A percentile compares a stretch with the other conserved stretches of the same genome.
phyloP scores from a whole-genome alignment of 2,797 vertebrate species.

The Carcharodon carcharias region DNA sequence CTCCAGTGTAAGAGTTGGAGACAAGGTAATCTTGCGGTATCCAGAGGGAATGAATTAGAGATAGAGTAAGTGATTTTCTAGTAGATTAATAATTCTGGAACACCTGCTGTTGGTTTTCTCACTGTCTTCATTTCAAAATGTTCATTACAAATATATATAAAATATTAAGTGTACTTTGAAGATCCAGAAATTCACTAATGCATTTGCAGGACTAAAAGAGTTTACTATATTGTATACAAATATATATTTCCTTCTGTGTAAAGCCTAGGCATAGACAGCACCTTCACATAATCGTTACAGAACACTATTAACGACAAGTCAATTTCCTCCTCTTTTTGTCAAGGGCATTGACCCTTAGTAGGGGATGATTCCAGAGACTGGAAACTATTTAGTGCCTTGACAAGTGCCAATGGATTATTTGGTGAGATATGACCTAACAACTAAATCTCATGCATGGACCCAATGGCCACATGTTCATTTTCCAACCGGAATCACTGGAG shows the following conservation, averaged over 20 bases:
- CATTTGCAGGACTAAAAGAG: background rate
- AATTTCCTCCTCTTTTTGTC: background rate
- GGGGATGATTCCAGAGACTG: background rate
- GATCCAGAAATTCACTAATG: background rate
- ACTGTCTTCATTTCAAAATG: background rate
- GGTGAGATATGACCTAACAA: background rate
- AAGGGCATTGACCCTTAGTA: background rate
- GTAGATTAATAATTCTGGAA: background rate
- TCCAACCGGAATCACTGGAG: background rate
- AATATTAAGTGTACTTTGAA: background rate
- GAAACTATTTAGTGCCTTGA: background rate
- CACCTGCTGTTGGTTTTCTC: background rate
- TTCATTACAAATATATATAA: background rate
- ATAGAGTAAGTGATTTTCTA: background rate
- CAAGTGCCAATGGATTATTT: background rate
- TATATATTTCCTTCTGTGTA: background rate
- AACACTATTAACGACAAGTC: background rate
- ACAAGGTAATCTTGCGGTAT: background rate
- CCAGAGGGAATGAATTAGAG: background rate
- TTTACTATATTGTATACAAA: background rate
- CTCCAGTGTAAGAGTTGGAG: background rate
- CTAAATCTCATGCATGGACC: background rate
- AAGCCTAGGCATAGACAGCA: background rate
- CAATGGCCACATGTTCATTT: background rate
- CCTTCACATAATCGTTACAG: background rate